Conservation (phyloP, 2,888 invertebrate genomes). For the Thymelicus sylvestris region DNA sequence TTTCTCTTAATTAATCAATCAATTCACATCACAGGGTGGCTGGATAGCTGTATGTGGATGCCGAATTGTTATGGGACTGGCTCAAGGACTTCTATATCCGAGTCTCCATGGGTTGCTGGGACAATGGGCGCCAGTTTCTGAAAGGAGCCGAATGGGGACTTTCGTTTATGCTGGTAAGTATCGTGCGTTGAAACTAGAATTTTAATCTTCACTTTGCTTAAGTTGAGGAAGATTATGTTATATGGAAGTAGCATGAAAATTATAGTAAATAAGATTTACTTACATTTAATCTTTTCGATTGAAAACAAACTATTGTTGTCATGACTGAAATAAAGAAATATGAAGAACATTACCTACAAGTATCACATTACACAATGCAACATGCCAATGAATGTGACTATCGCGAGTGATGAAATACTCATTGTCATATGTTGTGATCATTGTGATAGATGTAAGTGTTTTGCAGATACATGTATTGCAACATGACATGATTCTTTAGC, state of each 20-base stretch:
- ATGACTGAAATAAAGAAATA: background rate
- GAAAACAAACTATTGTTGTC: too few relatives aligned
- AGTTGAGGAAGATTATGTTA: too few relatives aligned
- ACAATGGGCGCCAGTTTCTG: constrained; percentile 88
- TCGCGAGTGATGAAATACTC: background rate
- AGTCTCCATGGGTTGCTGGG: constrained; percentile 88
- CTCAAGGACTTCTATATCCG: constrained; percentile 88
- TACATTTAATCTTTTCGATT: too few relatives aligned
- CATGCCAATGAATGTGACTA: background rate
- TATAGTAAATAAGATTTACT: too few relatives aligned
- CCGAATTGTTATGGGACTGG: constrained; percentile 87
- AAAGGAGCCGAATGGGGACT: constrained; percentile 88
- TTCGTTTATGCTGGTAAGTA: constrained; percentile 85
- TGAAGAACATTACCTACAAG: background rate
- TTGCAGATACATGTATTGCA: too few relatives aligned
- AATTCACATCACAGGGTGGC: constrained; percentile 58
- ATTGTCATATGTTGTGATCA: too few relatives aligned
- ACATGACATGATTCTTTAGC: too few relatives aligned
- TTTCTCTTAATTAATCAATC: too few relatives aligned
- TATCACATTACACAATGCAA: background rate
- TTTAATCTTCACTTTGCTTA: too few relatives aligned
- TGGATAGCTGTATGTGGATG: constrained; percentile 74
- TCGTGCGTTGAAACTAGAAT: background rate
- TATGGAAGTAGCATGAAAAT: too few relatives aligned
- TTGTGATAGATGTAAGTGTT: too few relatives aligned